Evolutionary conservation across 1,140 invertebrate species (phyloP), one percentile per base, ranked within the genome.

Genomic region (Megathymus violae): DNA sequence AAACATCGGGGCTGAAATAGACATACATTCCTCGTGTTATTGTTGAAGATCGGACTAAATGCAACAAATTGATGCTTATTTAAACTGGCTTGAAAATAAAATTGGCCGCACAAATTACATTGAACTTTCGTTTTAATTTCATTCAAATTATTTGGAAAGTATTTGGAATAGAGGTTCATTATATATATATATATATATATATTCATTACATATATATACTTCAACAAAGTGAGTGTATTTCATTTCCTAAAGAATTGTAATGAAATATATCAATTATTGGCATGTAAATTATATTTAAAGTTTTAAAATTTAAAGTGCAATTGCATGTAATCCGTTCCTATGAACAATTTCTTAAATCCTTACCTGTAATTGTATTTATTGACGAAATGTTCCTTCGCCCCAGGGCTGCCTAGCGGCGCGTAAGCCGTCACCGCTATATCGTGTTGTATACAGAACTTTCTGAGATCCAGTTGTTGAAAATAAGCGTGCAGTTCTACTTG

Each of bases 401-500:
- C 91, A 6, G 91, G 91, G 51, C 89, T 92, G 0, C 96, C 97
- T 1, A 98, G 82, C 0, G 97, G 96, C 15, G 95, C 95, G 76
- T 98, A 98, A 0, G 96, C 97, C 0, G 95, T 97, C 13, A 98
- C 83, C 0, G 93, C 86, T 17, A 98, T 97, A 16, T 94, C 92
- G 65, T 95, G 91, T 4, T 92, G 78, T 47, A 93, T 90, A 77
- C 97, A 98, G 63, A 95, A 97, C 65, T 95, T 91, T 4, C 95
- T 91, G 14, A 98, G 80, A 19, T 94, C 91, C 11, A 93, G 92
- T 86, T 98, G 97, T 79, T 97, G 96, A 67, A 96, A 93, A 74
- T 97, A 97, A 0, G 95, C 94, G 80, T 98, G 96, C 17, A 96
- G 89, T 78, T 98, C 97, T 17, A 97, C 62, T 89, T 96, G 95